A percentile compares a stretch with the other conserved stretches of the same genome.
These are phyloP conservation scores for Dermatophagoides farinae DNA, from an alignment of 1,140 invertebrate genomes.

Conservation along the genomic window DNA sequence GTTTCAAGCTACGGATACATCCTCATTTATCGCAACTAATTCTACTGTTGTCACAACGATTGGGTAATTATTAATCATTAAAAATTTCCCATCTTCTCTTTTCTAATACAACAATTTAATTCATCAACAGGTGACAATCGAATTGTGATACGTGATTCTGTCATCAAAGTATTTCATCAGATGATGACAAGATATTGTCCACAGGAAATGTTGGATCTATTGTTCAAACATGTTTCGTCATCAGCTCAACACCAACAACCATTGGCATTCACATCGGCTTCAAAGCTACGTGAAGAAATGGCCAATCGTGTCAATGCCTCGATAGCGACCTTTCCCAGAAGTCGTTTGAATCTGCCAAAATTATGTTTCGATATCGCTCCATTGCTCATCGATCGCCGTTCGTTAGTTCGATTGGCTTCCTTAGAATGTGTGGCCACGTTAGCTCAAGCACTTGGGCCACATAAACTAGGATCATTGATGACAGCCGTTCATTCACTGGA, in stretches of 20 bases:
- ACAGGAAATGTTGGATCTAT: slow-evolving; percentile 36
- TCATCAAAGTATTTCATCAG: slow-evolving; percentile 35
- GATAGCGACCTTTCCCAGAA: slow-evolving; percentile 52
- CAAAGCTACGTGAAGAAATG: slow-evolving; percentile 48
- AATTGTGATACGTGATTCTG: slow-evolving; percentile 27
- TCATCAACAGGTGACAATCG: slow-evolving; percentile 30
- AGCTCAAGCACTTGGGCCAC: slow-evolving; percentile 43
- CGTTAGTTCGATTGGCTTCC: slow-evolving; percentile 50
- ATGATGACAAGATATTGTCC: slow-evolving; percentile 43
- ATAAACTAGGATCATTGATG: slow-evolving; percentile 24
- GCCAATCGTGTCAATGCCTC: slow-evolving; percentile 52
- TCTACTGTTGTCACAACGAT: slow-evolving; percentile 33
- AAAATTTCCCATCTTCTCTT: background rate
- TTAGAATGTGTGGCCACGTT: slow-evolving; percentile 57
- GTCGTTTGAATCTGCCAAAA: slow-evolving; percentile 45
- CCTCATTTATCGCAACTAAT: slow-evolving; percentile 15
- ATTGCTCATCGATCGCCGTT: slow-evolving; percentile 41
- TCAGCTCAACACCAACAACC: too few relatives aligned
- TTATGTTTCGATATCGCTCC: slow-evolving; percentile 35
- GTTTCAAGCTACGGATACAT: background rate
- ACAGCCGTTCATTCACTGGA: slow-evolving; percentile 26
- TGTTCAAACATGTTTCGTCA: slow-evolving; percentile 39
- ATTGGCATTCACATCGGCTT: background rate
- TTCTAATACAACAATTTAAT: too few relatives aligned
- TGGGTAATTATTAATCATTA: slow-evolving; percentile 16